These are phyloP conservation scores for Silvanus unidentatus DNA, from an alignment of 2,888 invertebrate genomes.

Conservation along the genomic window DNA sequence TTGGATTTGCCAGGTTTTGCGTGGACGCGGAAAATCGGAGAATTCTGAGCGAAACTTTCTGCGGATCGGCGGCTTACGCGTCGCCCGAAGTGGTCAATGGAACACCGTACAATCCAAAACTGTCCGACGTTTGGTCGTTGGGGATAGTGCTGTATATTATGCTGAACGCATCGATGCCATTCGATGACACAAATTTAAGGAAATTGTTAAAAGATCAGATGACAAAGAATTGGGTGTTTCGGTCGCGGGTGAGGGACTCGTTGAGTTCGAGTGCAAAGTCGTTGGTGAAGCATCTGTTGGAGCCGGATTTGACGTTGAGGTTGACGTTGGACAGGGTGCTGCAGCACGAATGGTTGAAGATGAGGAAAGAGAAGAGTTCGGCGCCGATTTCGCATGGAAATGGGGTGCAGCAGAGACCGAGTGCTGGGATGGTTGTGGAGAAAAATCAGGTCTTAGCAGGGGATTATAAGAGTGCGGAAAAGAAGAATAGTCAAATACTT, in stretches of 20 bases:
- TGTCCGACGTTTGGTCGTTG: slow-evolving; percentile 90
- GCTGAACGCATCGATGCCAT: slow-evolving; percentile 91
- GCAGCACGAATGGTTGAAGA: slow-evolving; percentile 69
- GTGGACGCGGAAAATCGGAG: slow-evolving; percentile 65
- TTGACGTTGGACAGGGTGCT: slow-evolving; percentile 69
- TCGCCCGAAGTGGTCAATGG: slow-evolving; percentile 92
- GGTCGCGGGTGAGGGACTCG: slow-evolving; percentile 61
- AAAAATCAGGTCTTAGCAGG: slow-evolving; percentile 37
- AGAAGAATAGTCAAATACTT: slow-evolving; percentile 29
- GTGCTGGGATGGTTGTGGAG: slow-evolving; percentile 17
- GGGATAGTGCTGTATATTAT: slow-evolving; percentile 90
- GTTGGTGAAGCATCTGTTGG: slow-evolving; percentile 73
- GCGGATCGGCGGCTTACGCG: slow-evolving; percentile 95
- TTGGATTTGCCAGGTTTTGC: slow-evolving; percentile 86
- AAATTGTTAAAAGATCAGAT: slow-evolving; percentile 80
- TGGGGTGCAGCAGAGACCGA: slow-evolving; percentile 52
- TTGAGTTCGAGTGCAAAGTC: slow-evolving; percentile 68
- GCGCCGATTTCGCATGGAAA: slow-evolving; percentile 54
- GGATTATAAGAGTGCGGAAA: slow-evolving; percentile 44
- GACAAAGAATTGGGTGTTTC: slow-evolving; percentile 72
- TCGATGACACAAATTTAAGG: slow-evolving; percentile 78
- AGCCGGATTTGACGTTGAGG: slow-evolving; percentile 76
- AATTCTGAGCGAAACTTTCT: slow-evolving; percentile 83
- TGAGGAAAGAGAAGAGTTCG: slow-evolving; percentile 55
- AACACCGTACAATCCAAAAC: slow-evolving; percentile 80